phyloP scores from a whole-genome alignment of 2,797 vertebrate species.

The Cirrhinus molitorella region DNA sequence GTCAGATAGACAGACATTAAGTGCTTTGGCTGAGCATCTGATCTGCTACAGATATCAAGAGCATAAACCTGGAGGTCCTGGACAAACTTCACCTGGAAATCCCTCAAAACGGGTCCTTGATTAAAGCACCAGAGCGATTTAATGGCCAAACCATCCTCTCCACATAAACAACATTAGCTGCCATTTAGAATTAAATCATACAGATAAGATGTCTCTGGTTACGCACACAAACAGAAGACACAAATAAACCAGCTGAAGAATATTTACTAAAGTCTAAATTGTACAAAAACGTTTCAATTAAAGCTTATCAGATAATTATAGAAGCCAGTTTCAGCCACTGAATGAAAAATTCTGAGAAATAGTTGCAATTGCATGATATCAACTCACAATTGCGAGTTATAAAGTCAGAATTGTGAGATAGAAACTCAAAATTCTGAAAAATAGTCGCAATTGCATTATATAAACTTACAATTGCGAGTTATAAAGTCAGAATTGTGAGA shows the following conservation, averaged over 20 bases:
- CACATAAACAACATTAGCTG: not conserved
- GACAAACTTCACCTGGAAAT: not conserved
- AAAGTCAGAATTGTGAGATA: too few relatives aligned
- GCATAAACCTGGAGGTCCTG: not conserved
- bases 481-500: too few relatives aligned
- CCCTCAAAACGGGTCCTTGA: not conserved
- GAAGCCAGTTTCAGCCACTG: too few relatives aligned
- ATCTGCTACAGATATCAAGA: conserved; percentile 24
- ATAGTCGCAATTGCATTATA: too few relatives aligned
- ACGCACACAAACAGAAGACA: not conserved
- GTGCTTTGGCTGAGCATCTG: not conserved
- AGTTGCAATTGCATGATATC: too few relatives aligned
- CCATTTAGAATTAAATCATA: not conserved
- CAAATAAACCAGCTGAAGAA: not conserved
- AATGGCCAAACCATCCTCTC: not conserved
- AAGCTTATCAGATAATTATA: not conserved
- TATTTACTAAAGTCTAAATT: not conserved
- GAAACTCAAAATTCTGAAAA: too few relatives aligned
- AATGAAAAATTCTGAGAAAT: too few relatives aligned
- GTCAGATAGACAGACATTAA: not conserved
- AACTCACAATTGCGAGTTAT: too few relatives aligned
- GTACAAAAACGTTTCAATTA: not conserved
- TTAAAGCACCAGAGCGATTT: not conserved
- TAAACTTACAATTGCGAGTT: too few relatives aligned
- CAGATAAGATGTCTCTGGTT: too few relatives aligned